Percentiles rank a stretch among this genome's conserved stretches.
These are phyloP conservation scores for Ovis aries DNA, from an alignment of 2,113 vertebrate genomes.

Conservation along the genomic window DNA sequence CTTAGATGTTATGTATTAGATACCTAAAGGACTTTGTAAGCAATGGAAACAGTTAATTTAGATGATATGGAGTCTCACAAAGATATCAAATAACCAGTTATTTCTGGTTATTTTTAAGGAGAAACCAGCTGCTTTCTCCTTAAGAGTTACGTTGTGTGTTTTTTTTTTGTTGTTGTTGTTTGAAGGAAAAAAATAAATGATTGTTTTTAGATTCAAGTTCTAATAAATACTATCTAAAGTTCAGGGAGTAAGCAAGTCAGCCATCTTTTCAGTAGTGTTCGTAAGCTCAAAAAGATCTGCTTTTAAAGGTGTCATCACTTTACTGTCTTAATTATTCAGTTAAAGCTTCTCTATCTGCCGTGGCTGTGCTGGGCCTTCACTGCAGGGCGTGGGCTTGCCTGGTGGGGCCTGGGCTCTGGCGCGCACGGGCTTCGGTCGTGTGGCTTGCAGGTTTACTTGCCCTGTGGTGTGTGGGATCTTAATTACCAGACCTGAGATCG, in stretches of 20 bases:
- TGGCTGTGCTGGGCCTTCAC: not conserved
- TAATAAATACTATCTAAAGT: not conserved
- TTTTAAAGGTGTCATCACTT: not conserved
- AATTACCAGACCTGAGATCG: not conserved
- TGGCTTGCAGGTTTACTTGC: not conserved
- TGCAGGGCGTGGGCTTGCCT: not conserved
- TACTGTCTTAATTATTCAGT: not conserved
- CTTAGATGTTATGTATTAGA: not conserved
- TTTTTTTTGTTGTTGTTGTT: not conserved
- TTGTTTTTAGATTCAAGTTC: not conserved
- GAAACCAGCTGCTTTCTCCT: not conserved
- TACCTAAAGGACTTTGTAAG: not conserved
- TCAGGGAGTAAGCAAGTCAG: not conserved
- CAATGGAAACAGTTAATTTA: not conserved
- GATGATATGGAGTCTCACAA: not conserved
- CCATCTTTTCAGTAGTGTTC: not conserved
- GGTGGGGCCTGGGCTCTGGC: not conserved
- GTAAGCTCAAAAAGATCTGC: not conserved
- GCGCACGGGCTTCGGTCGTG: accelerated
- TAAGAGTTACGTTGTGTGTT: not conserved
- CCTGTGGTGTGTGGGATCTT: not conserved
- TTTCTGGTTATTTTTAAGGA: too few relatives aligned
- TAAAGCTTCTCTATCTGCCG: accelerated
- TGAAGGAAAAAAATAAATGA: not conserved
- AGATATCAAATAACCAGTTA: not conserved